A percentile compares a stretch with the other conserved stretches of the same genome.
These are phyloP conservation scores for Proales similis DNA, from an alignment of 1,140 invertebrate genomes.

Conservation along the genomic window DNA sequence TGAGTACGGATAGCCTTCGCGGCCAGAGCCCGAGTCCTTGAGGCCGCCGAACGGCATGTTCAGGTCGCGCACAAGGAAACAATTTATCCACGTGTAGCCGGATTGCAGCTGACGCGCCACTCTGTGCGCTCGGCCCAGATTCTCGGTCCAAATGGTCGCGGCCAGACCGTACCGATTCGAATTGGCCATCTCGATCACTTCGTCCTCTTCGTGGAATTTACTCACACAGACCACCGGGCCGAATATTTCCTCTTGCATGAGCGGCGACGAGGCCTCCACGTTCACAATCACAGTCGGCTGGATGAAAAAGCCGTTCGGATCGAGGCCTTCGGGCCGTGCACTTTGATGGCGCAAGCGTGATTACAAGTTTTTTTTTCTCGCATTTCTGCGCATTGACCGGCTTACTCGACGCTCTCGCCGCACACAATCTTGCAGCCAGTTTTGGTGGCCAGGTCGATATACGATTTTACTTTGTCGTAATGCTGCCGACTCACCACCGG, in stretches of 20 bases:
- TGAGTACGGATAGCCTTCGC: conserved; percentile 58
- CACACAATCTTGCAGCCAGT: conserved; percentile 47
- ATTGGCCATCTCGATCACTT: conserved; percentile 56
- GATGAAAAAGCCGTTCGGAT: conserved; percentile 57
- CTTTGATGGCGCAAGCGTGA: not conserved
- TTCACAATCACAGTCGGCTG: conserved; percentile 56
- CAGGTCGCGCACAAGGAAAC: conserved; percentile 58
- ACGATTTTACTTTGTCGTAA: conserved; percentile 55
- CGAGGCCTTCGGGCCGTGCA: conserved; percentile 20
- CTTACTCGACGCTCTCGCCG: conserved; percentile 43
- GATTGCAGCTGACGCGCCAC: conserved; percentile 55
- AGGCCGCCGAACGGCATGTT: conserved; percentile 62
- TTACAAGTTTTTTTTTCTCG: conserved; percentile 40
- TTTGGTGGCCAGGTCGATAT: conserved; percentile 49
- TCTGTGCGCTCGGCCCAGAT: conserved; percentile 53
- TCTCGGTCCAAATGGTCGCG: conserved; percentile 56
- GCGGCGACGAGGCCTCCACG: conserved; percentile 50
- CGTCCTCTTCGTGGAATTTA: conserved; percentile 56
- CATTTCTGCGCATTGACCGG: conserved; percentile 43
- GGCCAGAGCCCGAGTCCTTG: conserved; percentile 58
- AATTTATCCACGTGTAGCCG: conserved; percentile 62
- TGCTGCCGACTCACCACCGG: conserved; percentile 57
- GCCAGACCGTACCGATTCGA: conserved; percentile 57
- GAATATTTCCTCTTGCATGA: conserved; percentile 61
- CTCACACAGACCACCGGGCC: conserved; percentile 59